Evolutionary conservation across 2,113 vertebrate species (phyloP), one percentile per base, ranked within the genome.

Genomic region (Thinocorus orbignyianus): DNA sequence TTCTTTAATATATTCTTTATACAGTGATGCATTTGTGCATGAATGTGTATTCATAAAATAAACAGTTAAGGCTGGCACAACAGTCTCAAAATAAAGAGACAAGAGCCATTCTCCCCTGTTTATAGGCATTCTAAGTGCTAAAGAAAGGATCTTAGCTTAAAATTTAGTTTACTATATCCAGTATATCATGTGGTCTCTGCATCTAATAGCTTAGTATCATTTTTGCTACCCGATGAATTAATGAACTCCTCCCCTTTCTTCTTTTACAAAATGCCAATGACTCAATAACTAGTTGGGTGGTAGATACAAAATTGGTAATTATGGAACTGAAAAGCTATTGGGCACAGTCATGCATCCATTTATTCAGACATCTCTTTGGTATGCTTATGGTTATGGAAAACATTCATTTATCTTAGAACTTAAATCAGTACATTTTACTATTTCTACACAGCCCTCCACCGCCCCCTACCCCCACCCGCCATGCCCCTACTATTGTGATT

Each of bases 21-120:
- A 49, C 7, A 69, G 2, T 25, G 68, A 17, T 33, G 22, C 0
- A 3, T 24, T 6, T 1, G 1, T 62, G 19, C 4, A 31, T 39
- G 19, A 79, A 37, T 35, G 10, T 1, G 7, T 55, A 60, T 52
- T 69, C 55, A 65, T 72, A 48, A 83, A 86, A 16, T 3, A 76
- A 61, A 72, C 37, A 3, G 0, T 69, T 91, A 76, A 80, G 30
- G 13, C 23, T 90, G 37, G 11, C 33, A 79, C 26, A 64, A 88
- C 2, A 54, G 33, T n/a, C 5, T 10, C 13, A n/a, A 87, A 87
- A 26, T 17, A 37, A 37, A 39, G 48, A 72, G n/a, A 49, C 15
- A 39, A 48, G 17, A 51, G 17, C 2, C 6, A 26, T 41, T 62
- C 20, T 60, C 5, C 5, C 1, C 6, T 66, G 54, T 79, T 60